Percentiles rank a stretch among this genome's conserved stretches.
phyloP scores from a whole-genome alignment of 1,140 invertebrate genomes.

The Sminthurides bifidus region DNA sequence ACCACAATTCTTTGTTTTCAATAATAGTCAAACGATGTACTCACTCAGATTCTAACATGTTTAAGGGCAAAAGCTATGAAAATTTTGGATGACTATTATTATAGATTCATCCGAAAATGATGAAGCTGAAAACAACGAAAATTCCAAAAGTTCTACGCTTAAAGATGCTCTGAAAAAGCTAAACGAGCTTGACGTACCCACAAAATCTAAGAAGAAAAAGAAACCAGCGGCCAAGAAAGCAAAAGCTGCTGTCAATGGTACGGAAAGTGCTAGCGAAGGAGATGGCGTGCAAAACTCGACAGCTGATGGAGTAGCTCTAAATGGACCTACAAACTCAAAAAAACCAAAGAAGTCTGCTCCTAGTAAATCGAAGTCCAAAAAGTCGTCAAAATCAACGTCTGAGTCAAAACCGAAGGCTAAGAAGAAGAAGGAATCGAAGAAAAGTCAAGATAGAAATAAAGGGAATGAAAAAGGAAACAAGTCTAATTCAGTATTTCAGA shows the following conservation, averaged over 20 bases:
- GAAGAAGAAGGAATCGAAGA: slow-evolving; percentile 12
- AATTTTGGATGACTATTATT: too few relatives aligned
- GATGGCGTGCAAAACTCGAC: too few relatives aligned
- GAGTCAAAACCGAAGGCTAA: neutral
- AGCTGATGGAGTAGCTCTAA: too few relatives aligned
- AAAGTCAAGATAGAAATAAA: neutral
- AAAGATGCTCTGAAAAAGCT: neutral
- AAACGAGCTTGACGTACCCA: neutral
- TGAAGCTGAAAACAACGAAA: neutral
- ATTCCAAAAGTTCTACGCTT: neutral
- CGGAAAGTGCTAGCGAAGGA: too few relatives aligned
- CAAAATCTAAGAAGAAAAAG: neutral
- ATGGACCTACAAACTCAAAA: too few relatives aligned
- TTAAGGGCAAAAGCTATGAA: too few relatives aligned
- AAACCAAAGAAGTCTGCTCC: slow-evolving; percentile 15
- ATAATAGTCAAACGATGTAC: neutral
- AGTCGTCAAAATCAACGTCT: slow-evolving; percentile 7
- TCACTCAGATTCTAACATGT: neutral
- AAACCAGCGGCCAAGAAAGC: neutral
- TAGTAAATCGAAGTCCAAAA: slow-evolving; percentile 10
- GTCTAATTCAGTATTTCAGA: too few relatives aligned
- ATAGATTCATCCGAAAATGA: too few relatives aligned
- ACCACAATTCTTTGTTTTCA: neutral
- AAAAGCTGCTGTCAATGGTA: too few relatives aligned
- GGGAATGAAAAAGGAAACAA: neutral